Conservation (phyloP, 2,888 invertebrate species). For the Pogonocherus hispidulus region DNA sequence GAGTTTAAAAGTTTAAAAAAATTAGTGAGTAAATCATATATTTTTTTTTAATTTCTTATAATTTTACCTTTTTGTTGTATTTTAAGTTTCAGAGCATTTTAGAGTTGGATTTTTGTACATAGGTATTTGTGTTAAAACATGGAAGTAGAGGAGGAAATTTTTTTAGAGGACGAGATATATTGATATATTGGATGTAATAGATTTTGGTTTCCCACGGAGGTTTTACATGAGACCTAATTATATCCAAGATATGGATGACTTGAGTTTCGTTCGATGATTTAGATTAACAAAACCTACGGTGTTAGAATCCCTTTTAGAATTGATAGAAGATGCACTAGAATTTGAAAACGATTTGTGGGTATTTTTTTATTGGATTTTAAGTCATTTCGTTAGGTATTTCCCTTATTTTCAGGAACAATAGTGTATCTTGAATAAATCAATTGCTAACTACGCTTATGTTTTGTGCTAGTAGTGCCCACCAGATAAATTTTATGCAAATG, state of each 20-base stretch:
- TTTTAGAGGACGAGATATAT: neutral
- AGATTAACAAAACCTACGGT: neutral
- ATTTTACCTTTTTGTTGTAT: no score
- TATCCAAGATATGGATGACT: neutral
- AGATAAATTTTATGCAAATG: no score
- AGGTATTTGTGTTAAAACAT: neutral
- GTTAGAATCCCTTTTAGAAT: neutral
- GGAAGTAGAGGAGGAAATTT: neutral
- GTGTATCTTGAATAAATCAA: neutral
- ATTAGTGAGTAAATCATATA: no score
- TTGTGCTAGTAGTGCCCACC: no score
- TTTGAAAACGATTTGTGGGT: neutral
- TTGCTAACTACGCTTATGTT: no score
- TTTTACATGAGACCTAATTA: no score
- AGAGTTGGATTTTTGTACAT: no score
- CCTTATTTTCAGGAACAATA: neutral
- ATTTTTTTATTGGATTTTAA: neutral
- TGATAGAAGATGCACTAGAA: neutral
- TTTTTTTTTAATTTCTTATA: no score
- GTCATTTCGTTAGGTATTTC: no score
- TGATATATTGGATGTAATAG: neutral
- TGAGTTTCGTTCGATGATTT: neutral
- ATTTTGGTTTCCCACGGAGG: no score
- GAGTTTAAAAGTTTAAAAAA: no score
- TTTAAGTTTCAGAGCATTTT: no score